Evolutionary conservation across 1,140 invertebrate genomes (phyloP).

Genomic region (Helicoverpa zea): DNA sequence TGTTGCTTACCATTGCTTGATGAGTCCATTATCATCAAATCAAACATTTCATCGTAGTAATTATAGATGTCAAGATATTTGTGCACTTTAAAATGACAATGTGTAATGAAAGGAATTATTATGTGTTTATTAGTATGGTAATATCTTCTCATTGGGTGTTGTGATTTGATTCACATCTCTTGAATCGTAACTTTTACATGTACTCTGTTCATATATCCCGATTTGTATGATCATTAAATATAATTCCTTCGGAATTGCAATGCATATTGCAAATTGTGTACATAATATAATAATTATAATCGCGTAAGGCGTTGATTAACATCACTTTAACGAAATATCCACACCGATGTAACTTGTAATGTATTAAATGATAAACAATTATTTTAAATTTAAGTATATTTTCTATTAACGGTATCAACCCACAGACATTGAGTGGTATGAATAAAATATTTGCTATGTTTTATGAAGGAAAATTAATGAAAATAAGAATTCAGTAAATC

Average conservation of each 20-base stretch:
- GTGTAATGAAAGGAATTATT: constrained; percentile 33
- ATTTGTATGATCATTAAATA: constrained; percentile 1
- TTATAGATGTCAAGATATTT: constrained; percentile 36
- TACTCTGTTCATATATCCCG: constrained; percentile 16
- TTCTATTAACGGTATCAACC: background rate
- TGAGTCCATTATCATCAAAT: constrained; percentile 67
- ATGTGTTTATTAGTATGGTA: constrained; percentile 26
- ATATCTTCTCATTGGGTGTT: constrained; percentile 23
- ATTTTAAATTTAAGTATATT: constrained; percentile 18
- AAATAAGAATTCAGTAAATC: background rate
- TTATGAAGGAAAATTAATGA: background rate
- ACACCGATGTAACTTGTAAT: constrained; percentile 30
- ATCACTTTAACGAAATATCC: constrained; percentile 23
- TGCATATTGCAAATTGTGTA: constrained; percentile 5
- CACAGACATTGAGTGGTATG: background rate
- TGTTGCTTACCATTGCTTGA: too few species aligned
- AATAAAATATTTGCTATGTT: background rate
- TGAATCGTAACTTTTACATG: constrained; percentile 17
- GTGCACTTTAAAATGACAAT: constrained; percentile 33
- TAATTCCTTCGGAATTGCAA: background rate
- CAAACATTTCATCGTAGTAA: constrained; percentile 63
- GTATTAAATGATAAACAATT: constrained; percentile 7
- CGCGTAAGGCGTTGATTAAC: constrained; percentile 28
- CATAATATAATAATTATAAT: constrained; percentile 29
- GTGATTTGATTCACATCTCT: constrained; percentile 33